These are phyloP conservation scores for Cichlasoma orientale DNA, from an alignment of 2,797 vertebrate genomes.

Conservation along the genomic window DNA sequence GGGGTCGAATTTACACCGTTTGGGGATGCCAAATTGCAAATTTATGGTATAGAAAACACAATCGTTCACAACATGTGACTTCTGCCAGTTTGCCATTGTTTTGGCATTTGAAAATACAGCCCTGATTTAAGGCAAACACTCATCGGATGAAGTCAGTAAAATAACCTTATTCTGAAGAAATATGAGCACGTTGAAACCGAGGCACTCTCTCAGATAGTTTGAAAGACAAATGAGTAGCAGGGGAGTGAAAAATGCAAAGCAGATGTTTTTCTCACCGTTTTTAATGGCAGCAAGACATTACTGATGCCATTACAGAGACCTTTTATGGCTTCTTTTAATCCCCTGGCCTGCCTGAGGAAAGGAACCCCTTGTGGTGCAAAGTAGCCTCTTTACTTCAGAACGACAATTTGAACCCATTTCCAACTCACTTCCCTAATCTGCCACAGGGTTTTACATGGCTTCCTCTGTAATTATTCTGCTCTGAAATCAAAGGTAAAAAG, in stretches of 20 bases:
- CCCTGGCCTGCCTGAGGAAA: constrained; percentile 85
- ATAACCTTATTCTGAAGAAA: constrained; percentile 52
- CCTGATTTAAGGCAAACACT: constrained; percentile 35
- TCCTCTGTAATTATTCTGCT: constrained; percentile 77
- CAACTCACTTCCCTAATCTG: constrained; percentile 93
- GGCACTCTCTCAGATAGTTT: constrained; percentile 70
- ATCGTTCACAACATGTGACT: neutral
- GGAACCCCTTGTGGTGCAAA: constrained; percentile 92
- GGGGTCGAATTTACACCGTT: constrained; percentile 3
- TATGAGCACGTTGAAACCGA: constrained; percentile 59
- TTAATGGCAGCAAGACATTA: constrained; percentile 98
- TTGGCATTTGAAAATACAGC: constrained; percentile 26
- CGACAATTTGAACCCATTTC: constrained; percentile 96
- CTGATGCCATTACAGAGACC: constrained; percentile 96
- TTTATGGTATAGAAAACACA: neutral
- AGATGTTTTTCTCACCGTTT: constrained; percentile 90
- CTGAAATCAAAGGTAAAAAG: constrained; percentile 73
- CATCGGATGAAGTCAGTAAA: constrained; percentile 44
- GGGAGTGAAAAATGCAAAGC: constrained; percentile 85
- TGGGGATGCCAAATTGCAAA: neutral
- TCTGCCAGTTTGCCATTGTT: constrained; percentile 13
- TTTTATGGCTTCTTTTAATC: constrained; percentile 96
- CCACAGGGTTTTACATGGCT: constrained; percentile 86
- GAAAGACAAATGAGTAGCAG: constrained; percentile 80
- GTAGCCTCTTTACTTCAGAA: constrained; percentile 92